Conservation (phyloP, 2,797 vertebrate species). For the Eupleurogrammus muticus region DNA sequence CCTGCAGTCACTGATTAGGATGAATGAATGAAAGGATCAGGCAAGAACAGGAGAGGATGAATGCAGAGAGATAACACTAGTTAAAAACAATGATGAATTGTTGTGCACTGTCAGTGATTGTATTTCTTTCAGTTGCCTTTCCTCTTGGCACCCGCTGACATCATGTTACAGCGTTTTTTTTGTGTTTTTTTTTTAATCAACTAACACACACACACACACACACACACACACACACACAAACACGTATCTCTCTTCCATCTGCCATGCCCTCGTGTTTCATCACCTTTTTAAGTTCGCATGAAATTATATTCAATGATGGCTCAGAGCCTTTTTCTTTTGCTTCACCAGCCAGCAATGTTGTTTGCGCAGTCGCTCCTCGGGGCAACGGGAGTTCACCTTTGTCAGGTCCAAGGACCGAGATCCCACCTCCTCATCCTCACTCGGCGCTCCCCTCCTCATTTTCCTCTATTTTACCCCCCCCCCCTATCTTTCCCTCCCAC, state of each 20-base stretch:
- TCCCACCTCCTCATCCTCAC: conserved; percentile 51
- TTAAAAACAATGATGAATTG: conserved; percentile 4
- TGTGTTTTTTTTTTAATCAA: conserved; percentile 62
- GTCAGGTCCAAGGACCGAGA: conserved; percentile 64
- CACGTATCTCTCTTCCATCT: conserved; percentile 65
- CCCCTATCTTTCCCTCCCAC: not conserved
- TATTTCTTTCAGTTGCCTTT: conserved; percentile 49
- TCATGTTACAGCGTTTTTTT: conserved; percentile 52
- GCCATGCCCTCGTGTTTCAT: conserved; percentile 80
- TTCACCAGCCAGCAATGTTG: conserved; percentile 77
- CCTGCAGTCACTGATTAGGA: conserved; percentile 7
- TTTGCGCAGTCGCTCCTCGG: conserved; percentile 65
- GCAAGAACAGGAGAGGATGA: not conserved
- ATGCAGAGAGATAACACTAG: not conserved
- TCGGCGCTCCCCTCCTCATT: not conserved
- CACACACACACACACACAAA: conserved; percentile 36
- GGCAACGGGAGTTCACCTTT: conserved; percentile 74
- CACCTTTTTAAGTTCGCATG: conserved; percentile 85
- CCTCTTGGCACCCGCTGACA: conserved; percentile 60
- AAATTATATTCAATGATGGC: conserved; percentile 79
- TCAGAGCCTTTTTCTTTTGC: conserved; percentile 75
- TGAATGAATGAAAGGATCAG: conserved; percentile 34
- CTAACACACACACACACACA: conserved; percentile 47
- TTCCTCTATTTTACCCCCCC: not conserved
- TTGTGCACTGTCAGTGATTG: conserved; percentile 32